Evolutionary conservation across 2,797 vertebrate species (phyloP).

Genomic region (Sebastes trivittatus): DNA sequence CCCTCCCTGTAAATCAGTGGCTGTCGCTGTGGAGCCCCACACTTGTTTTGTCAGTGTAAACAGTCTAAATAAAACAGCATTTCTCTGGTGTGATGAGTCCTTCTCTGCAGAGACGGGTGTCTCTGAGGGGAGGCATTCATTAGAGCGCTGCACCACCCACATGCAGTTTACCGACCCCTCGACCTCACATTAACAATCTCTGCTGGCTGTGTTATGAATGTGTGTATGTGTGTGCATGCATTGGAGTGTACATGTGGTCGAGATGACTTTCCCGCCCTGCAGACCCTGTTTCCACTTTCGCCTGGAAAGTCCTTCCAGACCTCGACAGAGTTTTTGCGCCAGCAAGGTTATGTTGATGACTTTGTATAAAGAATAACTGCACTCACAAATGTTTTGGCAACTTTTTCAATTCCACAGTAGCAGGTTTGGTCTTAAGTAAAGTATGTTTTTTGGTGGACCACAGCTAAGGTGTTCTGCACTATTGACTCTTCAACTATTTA

Average conservation of each 20-base stretch:
- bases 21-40: slow-evolving; percentile 4
- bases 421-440: slow-evolving; percentile 7
- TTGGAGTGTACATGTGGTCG: slow-evolving; percentile 49
- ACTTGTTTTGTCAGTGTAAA: slow-evolving; percentile 55
- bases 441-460: not conserved
- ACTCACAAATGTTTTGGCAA: slow-evolving; percentile 36
- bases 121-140: slow-evolving; percentile 80
- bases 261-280: slow-evolving; percentile 42
- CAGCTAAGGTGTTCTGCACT: not conserved
- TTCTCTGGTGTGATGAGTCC: slow-evolving; percentile 67
- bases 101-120: slow-evolving; percentile 56
- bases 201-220: slow-evolving; percentile 43
- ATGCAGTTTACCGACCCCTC: slow-evolving; percentile 70
- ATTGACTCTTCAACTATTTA: not conserved
- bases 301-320: slow-evolving; percentile 57
- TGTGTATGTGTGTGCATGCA: not conserved
- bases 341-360: slow-evolving; percentile 36
- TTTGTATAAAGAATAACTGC: slow-evolving; percentile 34
- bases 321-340: slow-evolving; percentile 34
- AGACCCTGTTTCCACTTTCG: slow-evolving; percentile 64
- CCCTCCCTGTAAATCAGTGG: slow-evolving; percentile 46
- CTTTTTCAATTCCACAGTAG: slow-evolving; percentile 23
- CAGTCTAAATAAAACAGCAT: slow-evolving; percentile 67
- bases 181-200: slow-evolving; percentile 74
- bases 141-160: slow-evolving; percentile 74